Evolutionary conservation across 2,888 invertebrate species (phyloP), one percentile per base, ranked within the genome.

Genomic region (Odontocolon sp.): DNA sequence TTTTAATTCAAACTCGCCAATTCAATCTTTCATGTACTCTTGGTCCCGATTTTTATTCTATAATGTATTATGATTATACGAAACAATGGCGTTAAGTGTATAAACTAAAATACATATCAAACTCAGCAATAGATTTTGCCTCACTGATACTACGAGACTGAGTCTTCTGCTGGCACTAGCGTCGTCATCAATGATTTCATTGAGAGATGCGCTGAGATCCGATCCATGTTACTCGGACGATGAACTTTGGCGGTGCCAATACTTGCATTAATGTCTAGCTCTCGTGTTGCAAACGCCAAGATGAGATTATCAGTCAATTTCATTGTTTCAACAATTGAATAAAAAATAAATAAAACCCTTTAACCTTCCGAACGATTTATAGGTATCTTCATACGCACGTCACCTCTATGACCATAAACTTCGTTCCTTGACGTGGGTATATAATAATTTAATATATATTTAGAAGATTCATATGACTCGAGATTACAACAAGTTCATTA

Each of bases 181-280:
- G 45, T 28, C 63, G 67, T 76, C 78, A 72, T 79, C 76, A 79
- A 76, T 76, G 76, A 68, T 76, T 79, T 79, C 72, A 79, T 79
- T 79, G 78, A 79, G 72, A 76, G 69, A 69, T 6, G 59, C 69
- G 42, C 47, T 42, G 31, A 11, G 14, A 23, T 31, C 28, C 38
- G 28, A 40, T 16, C 59, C 16, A 52, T 47, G 36, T 59, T 47
- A 11, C 59, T 50, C 68, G 76, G 69, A 54, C 78, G 76, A 79
- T 79, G 76, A 79, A 72, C 78, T 63, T 56, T 66, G 45, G 11
- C 42, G 28, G 56, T 67, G 70, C 70, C 66, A 70, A 76, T 76
- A 38, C 33, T 45, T 61, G 59, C 66, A 38, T 69, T 54, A 45
- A 61, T 56, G 63, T 56, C 63, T 31, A 16, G 52, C 14, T 54